Base-by-base conservation (phyloP, 2,113 vertebrate species). In the Spea multiplicata region DNA sequence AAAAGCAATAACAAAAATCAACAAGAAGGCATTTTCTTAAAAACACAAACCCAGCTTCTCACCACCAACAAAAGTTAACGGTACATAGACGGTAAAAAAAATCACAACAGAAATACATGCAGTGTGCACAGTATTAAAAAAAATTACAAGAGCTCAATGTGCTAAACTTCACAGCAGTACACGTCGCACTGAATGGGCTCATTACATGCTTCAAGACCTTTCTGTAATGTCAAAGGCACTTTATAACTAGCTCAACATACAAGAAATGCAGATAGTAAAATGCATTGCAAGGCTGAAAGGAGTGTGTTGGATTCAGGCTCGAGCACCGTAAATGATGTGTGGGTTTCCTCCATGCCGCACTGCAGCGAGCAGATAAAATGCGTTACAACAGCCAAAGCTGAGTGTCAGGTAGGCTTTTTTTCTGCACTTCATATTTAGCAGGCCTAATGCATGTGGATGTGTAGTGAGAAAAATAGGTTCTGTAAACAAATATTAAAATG, bases 141-240 rank as follows among this genome's bases (percentile, higher is more conserved):
- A 59, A 13, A 13, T 59, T 4, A 12, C 12, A 13, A 59, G 9
- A 5, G 55, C 14, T 55, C n/a, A 53, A 46, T 4, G 6, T 75
- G 30, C 9, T 30, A 66, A 48, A 75, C 53, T 75, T 47, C 44
- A 13, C 48, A 53, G 16, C 74, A 66, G 53, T 45, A 74, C 44
- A n/a, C 47, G 50, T 48, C 44, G 17, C 44, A 52, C 17, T 75
- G 73, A 75, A 75, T 66, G 49, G 49, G 47, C 62, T 49, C 49
- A 66, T 75, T 59, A 59, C 74, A 75, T 75, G 74, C 74, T 75
- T 75, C 59, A 74, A 50, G 59, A 16, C 74, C 44, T 50, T 55
- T 75, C 73, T 66, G 62, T 64, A 75, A 66, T 62, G 16, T 66
- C 12, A 53, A 75, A 75, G 46, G 12, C 64, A 67, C 66, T 75